phyloP scores from a whole-genome alignment of 2,113 vertebrate genomes.

The Isurus oxyrinchus region DNA sequence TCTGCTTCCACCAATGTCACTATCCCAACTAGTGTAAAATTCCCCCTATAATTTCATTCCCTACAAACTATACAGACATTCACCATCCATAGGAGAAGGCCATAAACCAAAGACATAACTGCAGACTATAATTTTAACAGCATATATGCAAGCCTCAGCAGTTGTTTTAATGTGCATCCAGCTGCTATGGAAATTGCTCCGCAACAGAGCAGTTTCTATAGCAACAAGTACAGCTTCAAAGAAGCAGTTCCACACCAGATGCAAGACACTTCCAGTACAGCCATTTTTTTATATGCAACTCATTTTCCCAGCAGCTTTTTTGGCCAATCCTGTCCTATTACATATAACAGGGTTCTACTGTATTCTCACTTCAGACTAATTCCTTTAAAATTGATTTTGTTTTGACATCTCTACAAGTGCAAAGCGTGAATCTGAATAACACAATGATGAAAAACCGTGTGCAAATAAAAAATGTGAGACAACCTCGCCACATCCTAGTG shows the following conservation, averaged over 20 bases:
- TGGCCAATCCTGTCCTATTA: background rate
- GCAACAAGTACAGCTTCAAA: slow-evolving; percentile 18
- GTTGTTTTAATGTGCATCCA: background rate
- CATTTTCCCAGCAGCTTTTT: background rate
- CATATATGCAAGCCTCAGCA: background rate
- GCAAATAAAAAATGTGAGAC: background rate
- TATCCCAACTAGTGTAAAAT: background rate
- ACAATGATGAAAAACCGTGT: background rate
- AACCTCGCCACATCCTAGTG: background rate
- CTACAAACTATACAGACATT: background rate
- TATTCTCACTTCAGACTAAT: background rate
- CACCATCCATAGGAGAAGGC: background rate
- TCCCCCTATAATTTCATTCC: background rate
- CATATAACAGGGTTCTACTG: background rate
- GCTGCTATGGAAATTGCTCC: background rate
- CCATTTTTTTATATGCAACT: background rate
- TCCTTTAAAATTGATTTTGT: background rate
- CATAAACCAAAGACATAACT: background rate
- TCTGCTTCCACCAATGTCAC: background rate
- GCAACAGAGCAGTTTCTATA: slow-evolving; percentile 23
- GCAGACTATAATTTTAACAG: background rate
- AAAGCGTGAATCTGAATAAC: background rate
- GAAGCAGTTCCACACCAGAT: background rate
- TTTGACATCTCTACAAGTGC: slow-evolving; percentile 10
- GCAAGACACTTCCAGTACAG: background rate